phyloP scores from a whole-genome alignment of 2,888 invertebrate species.

The Maniola hyperantus region DNA sequence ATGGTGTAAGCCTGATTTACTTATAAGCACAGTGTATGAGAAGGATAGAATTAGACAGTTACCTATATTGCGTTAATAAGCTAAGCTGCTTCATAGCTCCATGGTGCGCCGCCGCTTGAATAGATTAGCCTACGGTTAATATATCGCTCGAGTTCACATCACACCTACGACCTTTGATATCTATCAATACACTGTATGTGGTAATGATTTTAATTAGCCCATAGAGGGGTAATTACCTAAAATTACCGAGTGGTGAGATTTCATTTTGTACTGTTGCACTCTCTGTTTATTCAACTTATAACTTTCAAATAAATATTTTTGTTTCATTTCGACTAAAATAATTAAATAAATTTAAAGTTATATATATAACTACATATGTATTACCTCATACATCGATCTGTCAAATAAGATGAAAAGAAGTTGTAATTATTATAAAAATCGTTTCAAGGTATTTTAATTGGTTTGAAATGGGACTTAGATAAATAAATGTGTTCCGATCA shows the following conservation, averaged over 20 bases:
- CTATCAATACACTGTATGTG: not conserved
- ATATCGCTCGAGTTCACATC: not conserved
- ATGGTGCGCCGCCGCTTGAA: not conserved
- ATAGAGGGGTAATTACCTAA: not conserved
- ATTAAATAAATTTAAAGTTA: not conserved
- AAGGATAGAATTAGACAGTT: too few relatives aligned
- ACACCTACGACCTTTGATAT: not conserved
- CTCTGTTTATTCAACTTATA: too few relatives aligned
- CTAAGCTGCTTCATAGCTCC: too few relatives aligned
- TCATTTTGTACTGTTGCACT: too few relatives aligned
- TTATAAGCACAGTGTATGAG: too few relatives aligned
- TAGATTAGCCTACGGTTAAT: not conserved
- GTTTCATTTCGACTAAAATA: too few relatives aligned
- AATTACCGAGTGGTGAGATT: not conserved
- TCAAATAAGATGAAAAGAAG: not conserved
- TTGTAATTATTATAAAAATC: not conserved
- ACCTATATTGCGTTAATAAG: too few relatives aligned
- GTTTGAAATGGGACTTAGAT: slow-evolving; percentile 25
- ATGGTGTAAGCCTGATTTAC: too few relatives aligned
- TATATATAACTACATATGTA: too few relatives aligned
- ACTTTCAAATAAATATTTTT: too few relatives aligned
- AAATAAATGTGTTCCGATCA: slow-evolving; percentile 26
- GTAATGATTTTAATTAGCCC: not conserved
- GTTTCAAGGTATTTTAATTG: slow-evolving; percentile 5
- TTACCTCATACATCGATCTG: not conserved